A percentile compares a stretch with the other conserved stretches of the same genome.
These are phyloP conservation scores for Gobio occitaniae DNA, from an alignment of 2,797 vertebrate species.

Conservation along the genomic window DNA sequence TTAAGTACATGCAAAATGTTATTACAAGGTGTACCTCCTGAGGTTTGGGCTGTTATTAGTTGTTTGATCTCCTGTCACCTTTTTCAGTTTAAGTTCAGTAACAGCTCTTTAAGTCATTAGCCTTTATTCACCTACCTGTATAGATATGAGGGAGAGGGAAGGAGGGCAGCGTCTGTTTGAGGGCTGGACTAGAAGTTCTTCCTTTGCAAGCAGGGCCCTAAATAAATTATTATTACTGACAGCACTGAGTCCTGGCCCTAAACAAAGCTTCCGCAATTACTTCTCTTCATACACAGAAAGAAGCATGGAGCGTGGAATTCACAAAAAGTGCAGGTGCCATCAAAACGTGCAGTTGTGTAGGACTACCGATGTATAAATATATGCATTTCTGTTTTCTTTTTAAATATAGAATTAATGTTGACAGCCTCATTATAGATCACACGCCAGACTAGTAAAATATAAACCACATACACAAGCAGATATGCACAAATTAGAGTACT, in stretches of 20 bases:
- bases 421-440: too few relatives aligned
- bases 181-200: neutral
- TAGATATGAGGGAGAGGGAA: neutral
- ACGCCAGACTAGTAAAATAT: neutral
- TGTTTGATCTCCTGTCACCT: conserved; percentile 45
- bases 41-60: conserved; percentile 42
- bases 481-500: conserved; percentile 11
- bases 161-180: neutral
- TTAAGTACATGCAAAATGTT: conserved; percentile 15
- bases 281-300: neutral
- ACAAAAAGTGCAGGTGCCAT: neutral
- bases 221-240: conserved; percentile 51
- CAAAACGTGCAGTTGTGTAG: too few relatives aligned
- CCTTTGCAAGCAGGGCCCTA: neutral
- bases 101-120: conserved; percentile 17
- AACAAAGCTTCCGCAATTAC: conserved; percentile 17
- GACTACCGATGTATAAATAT: too few relatives aligned
- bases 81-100: conserved; percentile 26
- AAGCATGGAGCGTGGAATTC: neutral
- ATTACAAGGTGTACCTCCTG: neutral
- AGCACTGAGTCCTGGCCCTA: conserved; percentile 3
- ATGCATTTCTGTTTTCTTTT: too few relatives aligned
- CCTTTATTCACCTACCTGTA: conserved; percentile 28
- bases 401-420: too few relatives aligned
- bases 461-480: conserved; percentile 31